Evolutionary conservation across 2,888 invertebrate genomes (phyloP), one percentile per base, ranked within the genome.

Genomic region (Drymonia ruficornis): DNA sequence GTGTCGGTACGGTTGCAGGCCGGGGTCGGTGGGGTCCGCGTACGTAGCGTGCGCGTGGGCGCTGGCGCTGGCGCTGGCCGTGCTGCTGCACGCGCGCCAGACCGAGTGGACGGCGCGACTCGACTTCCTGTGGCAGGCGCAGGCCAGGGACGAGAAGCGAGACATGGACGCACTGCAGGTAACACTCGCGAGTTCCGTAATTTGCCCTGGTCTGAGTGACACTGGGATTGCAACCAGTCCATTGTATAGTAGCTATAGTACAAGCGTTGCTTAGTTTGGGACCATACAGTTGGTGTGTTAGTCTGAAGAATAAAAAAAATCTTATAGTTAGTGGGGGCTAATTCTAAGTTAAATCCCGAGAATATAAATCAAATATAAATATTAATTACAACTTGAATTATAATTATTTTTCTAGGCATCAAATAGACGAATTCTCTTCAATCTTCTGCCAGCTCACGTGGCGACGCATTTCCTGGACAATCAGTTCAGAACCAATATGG

Each of bases 381-480:
- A n/a, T n/a, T n/a, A n/a, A n/a, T n/a, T n/a, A n/a, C n/a, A n/a
- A n/a, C n/a, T n/a, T n/a, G n/a, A n/a, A n/a, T n/a, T n/a, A 36
- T 44, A 5, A 44, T 16, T 56, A 16, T 42, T 45, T 23, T 67
- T 83, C 13, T 84, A 93, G 96, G 96, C 92, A 59, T 97, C 97
- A 67, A 98, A 98, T 85, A 95, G 96, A 84, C 93, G 97, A 76
- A 98, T 98, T 76, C 87, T 98, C 53, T 97, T 97, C 90, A 98
- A 98, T 89, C 93, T 98, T 65, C 93, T 98, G 54, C 98, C 98
- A 28, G 96, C 97, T 51, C 98, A 98, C 88, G 98, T 98, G 40
- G 98, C 98, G 52, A 96, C 96, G 40, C 97, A 98, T 89, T 98
- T 98, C 85, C 92, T 98, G 68, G 97, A 98, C 90, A 96, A 96